Base-by-base conservation (phyloP, 2,797 vertebrate genomes). In the Lepidocolaptes lacrymiger region DNA sequence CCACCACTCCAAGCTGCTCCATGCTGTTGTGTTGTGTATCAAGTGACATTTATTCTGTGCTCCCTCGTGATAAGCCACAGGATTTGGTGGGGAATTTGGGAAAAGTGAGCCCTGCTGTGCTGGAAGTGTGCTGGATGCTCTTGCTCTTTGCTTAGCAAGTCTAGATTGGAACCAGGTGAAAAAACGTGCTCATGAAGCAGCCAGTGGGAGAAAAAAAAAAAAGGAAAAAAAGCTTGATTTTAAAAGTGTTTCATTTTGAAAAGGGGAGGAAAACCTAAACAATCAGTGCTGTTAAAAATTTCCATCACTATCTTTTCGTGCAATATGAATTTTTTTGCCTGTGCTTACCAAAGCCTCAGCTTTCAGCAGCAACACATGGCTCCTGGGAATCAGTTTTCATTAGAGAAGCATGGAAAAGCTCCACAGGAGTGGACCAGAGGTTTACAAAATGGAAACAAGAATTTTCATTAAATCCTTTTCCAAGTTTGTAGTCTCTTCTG, bases 171-270 rank as follows among this genome's bases (percentile, higher is more conserved):
- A 95, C 76, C 91, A 96, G 93, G 92, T 96, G 95, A 96, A 89
- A 91, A 91, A 95, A 88, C 0, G 34, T 49, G 55, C 87, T 93
- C 76, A 66, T 52, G 89, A 61, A 87, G 77, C 59, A 93, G 58
- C 37, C 32, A 61, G 80, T 41, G 56, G 46, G 46, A 52, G 59
- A 66, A 9, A 37, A 44, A 44, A 44, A 44, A 44, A 20, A 44
- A 44, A 17, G 9, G 49, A 69, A 83, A 54, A 79, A 68, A 9
- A 37, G 41, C 14, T 79, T 76, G 66, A 55, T 94, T 93, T 94
- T 27, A 59, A 63, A 94, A 93, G 95, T 97, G 95, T 97, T 97
- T 97, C 95, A 96, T 96, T 97, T 97, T 95, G 93, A 69, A 74
- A 91, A 77, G 37, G 41, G 75, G 27, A 92, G 93, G 82, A 85